Evolutionary conservation across 37 sponge, comb jelly and placozoan genomes (phyloP), one percentile per base, ranked within the genome.

Genomic region (Crambe crambe): DNA sequence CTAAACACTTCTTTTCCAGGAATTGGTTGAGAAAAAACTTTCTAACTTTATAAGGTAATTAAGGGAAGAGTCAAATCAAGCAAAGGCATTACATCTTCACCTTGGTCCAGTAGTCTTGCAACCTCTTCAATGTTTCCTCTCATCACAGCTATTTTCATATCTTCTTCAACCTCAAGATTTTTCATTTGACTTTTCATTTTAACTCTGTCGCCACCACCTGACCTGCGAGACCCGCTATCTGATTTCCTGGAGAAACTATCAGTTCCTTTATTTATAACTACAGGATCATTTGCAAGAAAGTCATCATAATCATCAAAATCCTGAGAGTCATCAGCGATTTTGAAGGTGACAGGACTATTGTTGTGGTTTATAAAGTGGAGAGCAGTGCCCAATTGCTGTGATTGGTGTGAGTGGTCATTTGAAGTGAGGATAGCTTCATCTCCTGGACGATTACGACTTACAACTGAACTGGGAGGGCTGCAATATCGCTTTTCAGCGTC

Each of bases 71-170:
- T 22, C 3, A 60, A 22, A 21, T 5, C 61, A 26, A 60, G 4
- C 27, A 5, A 60, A 5, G 4, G 17, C 61, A 20, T 22, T 26
- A 60, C 23, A 9, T 26, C 61, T 6, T 60, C 35, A 79, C 81
- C 81, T 18, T 69, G 30, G 1, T 75, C 88, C 21, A 81, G 68
- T 1, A 76, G 58, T 42, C 40, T 63, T 31, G 32, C 75, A 23
- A 80, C 75, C 25, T 80, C 64, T 18, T 68, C 35, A 29, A 59
- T 71, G 47, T 87, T 81, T 18, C 82, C 88, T 22, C 59, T 32
- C 38, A 29, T 31, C 10, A 74, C 72, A 25, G 88, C 88, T 30
- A 75, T 29, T 39, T 81, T 62, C 42, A 87, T 30, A 1, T 65
- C 78, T 41, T 81, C 82, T 29, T 35, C 42, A 0, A 27, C 18